Base-by-base conservation (phyloP, 2,888 invertebrate genomes). In the Macrosoma leucophasiata region DNA sequence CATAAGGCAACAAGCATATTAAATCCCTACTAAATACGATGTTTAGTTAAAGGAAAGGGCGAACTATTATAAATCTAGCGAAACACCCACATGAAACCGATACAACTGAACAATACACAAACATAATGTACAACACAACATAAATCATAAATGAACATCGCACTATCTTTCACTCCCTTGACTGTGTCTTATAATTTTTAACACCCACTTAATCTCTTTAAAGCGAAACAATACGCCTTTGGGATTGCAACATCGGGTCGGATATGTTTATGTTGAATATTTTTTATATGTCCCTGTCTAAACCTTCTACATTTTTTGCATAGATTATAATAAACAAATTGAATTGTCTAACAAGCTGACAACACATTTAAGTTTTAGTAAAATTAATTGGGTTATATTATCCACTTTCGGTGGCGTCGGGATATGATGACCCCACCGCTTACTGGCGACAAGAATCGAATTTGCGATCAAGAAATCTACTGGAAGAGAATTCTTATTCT, bases 151-250 rank as follows among this genome's bases (percentile, higher is more conserved):
- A 55, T 44, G 57, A 58, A 69, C 71, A 69, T 64, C 65, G 57
- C 63, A 50, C 70, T 67, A 75, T 78, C 77, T 77, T 69, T 75
- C 77, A 70, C 69, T 72, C 65, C 70, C 71, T 67, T 61, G 56
- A 62, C 58, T 68, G 50, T 62, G 68, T 70, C 69, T 75, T 75
- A 72, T 70, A 63, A 74, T 82, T 82, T 79, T 81, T 78, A 79
- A 82, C 81, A 78, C 79, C 82, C 79, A 82, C 81, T 77, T 73
- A 66, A 72, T 74, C 63, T 69, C 58, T 54, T 58, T 51, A 57
- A n/a, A 41, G 55, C 53, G 55, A 67, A 73, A 78, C 76, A 76
- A 74, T 72, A 66, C 64, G 61, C 49, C 50, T 58, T 56, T 50
- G 52, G 55, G 37, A 39, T 65, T 62, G 62, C 62, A 59, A 63